Evolutionary conservation across 2,888 invertebrate species (phyloP), one percentile per base, ranked within the genome.

Genomic region (Agrilus cyanescens): DNA sequence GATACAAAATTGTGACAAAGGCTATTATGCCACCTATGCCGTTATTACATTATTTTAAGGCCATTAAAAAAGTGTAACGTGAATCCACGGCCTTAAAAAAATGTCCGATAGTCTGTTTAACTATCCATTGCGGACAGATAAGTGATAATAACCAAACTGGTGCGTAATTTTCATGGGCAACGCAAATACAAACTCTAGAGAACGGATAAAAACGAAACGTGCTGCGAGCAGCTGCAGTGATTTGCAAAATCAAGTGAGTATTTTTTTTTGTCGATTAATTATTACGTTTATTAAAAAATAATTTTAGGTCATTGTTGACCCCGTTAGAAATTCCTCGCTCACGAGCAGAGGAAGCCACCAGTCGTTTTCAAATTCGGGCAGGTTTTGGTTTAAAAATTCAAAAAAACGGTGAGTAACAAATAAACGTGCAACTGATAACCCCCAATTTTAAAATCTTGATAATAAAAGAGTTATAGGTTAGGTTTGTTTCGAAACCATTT

Each of bases 361-460:
- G 63, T 76, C 76, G 25, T 72, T 70, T 46, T 73, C 70, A 62
- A 77, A 76, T 63, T 70, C 73, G 60, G 73, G 74, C 53, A 73
- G 76, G 59, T 77, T 79, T 60, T 80, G 78, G 76, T 80, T 78
- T 57, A 73, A 78, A 56, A 68, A 75, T 56, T 79, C 78, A 56
- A 67, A 76, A 58, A 72, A 74, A 70, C 78, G 79, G 80, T 80
- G 64, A 68, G 67, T 50, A 12, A 31, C 15, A 2, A 10, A 10
- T 3, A 25, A 25, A 10, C 25, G 25, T 41, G 6, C 7, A 13
- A 16, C 12, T 46, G 38, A 37, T 44, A 32, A 32, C 41, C 13
- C 31, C 29, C 15, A 7, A 12, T 12, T n/a, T 37, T 31, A 13
- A 16, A 45, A 42, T 29, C 20, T 18, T 39, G 41, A 30, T 40